Conservation (phyloP, 1,140 invertebrate genomes). For the Drosophila bocqueti region DNA sequence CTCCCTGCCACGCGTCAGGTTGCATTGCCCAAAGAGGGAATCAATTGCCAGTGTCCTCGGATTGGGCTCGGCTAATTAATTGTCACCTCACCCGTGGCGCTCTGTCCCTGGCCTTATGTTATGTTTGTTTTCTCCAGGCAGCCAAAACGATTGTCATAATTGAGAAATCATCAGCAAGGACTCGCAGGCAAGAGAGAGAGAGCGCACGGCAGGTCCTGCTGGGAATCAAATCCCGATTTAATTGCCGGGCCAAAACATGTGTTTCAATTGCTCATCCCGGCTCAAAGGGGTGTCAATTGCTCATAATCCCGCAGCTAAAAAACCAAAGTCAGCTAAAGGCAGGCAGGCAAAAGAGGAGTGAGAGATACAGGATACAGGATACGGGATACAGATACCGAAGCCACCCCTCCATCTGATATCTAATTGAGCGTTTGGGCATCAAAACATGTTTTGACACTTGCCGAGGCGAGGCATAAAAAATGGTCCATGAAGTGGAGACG, state of each 20-base stretch:
- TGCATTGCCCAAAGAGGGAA: slow-evolving; percentile 21
- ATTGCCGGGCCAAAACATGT: slow-evolving; percentile 75
- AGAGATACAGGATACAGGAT: neutral
- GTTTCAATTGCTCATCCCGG: slow-evolving; percentile 61
- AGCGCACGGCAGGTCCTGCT: neutral
- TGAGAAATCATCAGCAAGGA: slow-evolving; percentile 75
- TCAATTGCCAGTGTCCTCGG: slow-evolving; percentile 28
- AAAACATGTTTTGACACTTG: slow-evolving; percentile 85
- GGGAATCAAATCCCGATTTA: slow-evolving; percentile 71
- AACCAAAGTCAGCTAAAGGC: slow-evolving; percentile 16
- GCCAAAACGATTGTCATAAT: slow-evolving; percentile 73
- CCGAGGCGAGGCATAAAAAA: slow-evolving; percentile 71
- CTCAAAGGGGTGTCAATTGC: slow-evolving; percentile 73
- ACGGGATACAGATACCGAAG: neutral
- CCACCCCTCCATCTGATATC: slow-evolving; percentile 39
- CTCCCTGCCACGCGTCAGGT: slow-evolving; percentile 55
- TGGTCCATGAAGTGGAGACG: slow-evolving; percentile 48
- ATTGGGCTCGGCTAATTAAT: slow-evolving; percentile 71
- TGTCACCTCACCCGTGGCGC: slow-evolving; percentile 48
- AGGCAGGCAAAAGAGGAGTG: neutral
- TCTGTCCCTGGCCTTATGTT: slow-evolving; percentile 37
- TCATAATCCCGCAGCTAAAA: slow-evolving; percentile 43
- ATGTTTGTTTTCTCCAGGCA: slow-evolving; percentile 43
- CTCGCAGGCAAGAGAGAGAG: neutral
- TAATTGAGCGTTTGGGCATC: slow-evolving; percentile 66